Percentiles rank a stretch among this genome's conserved stretches.
phyloP scores from a whole-genome alignment of 2,113 vertebrate species.

The Parotia lawesii region DNA sequence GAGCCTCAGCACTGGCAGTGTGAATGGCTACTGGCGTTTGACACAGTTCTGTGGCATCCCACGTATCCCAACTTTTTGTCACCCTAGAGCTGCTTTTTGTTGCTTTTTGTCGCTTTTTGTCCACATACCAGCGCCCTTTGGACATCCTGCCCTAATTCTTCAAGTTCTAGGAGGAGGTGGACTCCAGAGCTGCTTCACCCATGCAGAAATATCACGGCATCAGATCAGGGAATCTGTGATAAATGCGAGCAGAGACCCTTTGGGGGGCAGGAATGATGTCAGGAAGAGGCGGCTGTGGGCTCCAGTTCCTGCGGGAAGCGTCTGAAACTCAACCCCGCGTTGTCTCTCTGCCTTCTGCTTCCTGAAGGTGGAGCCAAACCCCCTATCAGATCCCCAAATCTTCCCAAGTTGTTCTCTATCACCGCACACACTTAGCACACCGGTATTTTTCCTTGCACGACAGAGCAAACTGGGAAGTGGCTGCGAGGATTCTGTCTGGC shows the following conservation, averaged over 20 bases:
- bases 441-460: background rate
- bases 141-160: background rate
- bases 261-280: background rate
- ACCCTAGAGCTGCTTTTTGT: background rate
- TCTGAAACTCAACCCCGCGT: background rate
- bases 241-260: background rate
- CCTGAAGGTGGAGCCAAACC: slow-evolving; percentile 75
- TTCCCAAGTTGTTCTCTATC: background rate
- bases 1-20: background rate
- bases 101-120: background rate
- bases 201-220: background rate
- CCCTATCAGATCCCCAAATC: slow-evolving; percentile 39
- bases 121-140: background rate
- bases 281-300: background rate
- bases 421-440: background rate
- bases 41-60: background rate
- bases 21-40: background rate
- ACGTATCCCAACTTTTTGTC: rapidly evolving
- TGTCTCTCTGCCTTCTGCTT: slow-evolving; percentile 25
- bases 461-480: background rate
- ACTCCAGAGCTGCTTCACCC: background rate
- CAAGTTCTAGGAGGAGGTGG: background rate
- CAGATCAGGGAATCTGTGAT: background rate
- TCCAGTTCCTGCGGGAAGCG: background rate
- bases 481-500: slow-evolving; percentile 27